Conservation (phyloP, 64 coral and sea anemone genomes). For the Hydrozoanthus tunicans region DNA sequence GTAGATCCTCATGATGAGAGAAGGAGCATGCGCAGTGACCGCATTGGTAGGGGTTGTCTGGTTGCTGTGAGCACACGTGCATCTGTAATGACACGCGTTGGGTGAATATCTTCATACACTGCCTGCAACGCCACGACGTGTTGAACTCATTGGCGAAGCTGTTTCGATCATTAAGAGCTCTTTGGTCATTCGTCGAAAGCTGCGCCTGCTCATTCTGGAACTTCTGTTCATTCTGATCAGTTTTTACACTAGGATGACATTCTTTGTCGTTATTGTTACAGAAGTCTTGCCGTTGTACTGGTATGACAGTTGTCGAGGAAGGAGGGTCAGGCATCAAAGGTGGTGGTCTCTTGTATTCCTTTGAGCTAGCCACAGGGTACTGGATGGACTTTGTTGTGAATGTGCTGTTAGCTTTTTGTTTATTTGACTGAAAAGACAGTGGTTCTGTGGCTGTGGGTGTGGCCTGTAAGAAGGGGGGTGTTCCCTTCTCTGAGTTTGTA, state of each 20-base stretch:
- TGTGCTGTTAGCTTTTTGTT: background rate
- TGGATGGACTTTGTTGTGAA: constrained; percentile 40
- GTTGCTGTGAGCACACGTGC: constrained; percentile 52
- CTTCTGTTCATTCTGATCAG: background rate
- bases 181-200: background rate
- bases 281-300: background rate
- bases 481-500: background rate
- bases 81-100: constrained; percentile 53
- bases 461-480: background rate
- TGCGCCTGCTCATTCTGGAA: background rate
- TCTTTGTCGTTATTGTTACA: background rate
- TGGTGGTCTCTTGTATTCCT: constrained; percentile 1
- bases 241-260: background rate
- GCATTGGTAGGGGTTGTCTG: constrained; percentile 55
- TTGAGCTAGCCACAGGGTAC: constrained; percentile 10
- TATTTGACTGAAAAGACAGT: background rate
- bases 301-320: background rate
- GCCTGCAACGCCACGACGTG: constrained; percentile 58
- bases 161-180: background rate
- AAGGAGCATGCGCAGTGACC: constrained; percentile 59
- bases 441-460: background rate
- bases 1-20: constrained; percentile 44
- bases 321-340: background rate
- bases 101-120: constrained; percentile 52
- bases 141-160: background rate